Percentiles rank a stretch among this genome's conserved stretches.
Evolutionary conservation across 2,888 invertebrate genomes (phyloP).

Genomic region (Dione juno): DNA sequence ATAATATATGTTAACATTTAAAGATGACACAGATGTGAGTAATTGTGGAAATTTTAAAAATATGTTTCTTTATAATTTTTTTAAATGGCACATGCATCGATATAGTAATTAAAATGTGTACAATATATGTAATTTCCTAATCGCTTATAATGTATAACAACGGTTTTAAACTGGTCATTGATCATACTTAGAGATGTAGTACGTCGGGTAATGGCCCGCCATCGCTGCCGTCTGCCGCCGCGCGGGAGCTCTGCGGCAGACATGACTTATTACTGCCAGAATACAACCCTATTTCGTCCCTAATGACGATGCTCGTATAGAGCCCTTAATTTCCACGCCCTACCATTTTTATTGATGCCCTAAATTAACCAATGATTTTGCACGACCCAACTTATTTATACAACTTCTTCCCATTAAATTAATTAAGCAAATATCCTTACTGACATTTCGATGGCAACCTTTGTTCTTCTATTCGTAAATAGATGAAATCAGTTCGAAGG

Average conservation of each 20-base stretch:
- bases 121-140: slow-evolving; percentile 33
- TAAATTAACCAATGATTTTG: slow-evolving; percentile 67
- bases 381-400: slow-evolving; percentile 27
- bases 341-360: slow-evolving; percentile 80
- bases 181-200: slow-evolving; percentile 71
- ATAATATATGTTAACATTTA: neutral
- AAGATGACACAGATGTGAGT: neutral
- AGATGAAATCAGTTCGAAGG: slow-evolving; percentile 42
- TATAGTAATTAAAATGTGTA: slow-evolving; percentile 14
- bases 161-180: slow-evolving; percentile 76
- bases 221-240: slow-evolving; percentile 46
- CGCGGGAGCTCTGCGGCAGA: slow-evolving; percentile 70
- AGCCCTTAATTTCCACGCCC: slow-evolving; percentile 81
- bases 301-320: slow-evolving; percentile 79
- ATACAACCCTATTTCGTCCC: slow-evolving; percentile 82
- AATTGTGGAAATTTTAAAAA: neutral
- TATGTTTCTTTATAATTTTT: neutral
- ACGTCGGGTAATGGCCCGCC: slow-evolving; percentile 67
- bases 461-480: slow-evolving; percentile 38
- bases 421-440: slow-evolving; percentile 35
- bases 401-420: slow-evolving; percentile 18
- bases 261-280: slow-evolving; percentile 82
- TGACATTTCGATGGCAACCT: slow-evolving; percentile 37
- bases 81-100: neutral
- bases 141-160: slow-evolving; percentile 40